phyloP scores from a whole-genome alignment of 2,797 vertebrate genomes.

The Rhodeus uyekii region DNA sequence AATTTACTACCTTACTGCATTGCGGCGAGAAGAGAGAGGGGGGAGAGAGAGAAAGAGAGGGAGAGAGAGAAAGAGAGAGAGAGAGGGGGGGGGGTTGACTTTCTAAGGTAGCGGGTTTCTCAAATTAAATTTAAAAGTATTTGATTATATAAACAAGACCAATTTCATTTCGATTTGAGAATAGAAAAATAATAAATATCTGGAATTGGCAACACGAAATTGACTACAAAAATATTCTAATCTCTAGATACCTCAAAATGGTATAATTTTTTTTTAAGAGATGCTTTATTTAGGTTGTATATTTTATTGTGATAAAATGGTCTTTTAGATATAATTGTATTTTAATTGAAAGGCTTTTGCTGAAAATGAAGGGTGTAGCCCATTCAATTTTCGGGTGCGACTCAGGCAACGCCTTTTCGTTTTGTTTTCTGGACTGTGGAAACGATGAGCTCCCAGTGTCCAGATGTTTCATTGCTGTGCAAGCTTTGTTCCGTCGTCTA shows the following conservation, averaged over 20 bases:
- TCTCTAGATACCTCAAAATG: not conserved
- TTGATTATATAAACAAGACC: not conserved
- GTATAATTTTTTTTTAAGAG: not conserved
- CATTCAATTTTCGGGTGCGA: not conserved
- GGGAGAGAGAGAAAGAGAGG: not conserved
- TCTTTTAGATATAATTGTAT: not conserved
- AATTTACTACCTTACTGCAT: constrained; percentile 58
- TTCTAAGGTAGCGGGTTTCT: not conserved
- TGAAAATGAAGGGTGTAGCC: not conserved
- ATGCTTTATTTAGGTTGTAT: not conserved
- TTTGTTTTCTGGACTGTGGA: constrained; percentile 13
- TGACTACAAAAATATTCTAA: not conserved
- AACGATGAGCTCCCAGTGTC: constrained; percentile 51
- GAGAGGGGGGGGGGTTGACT: not conserved
- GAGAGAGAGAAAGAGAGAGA: constrained; percentile 3
- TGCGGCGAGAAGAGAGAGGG: constrained; percentile 63
- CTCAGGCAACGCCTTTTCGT: not conserved
- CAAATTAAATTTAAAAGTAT: not conserved
- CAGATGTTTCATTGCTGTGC: not conserved
- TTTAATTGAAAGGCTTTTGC: not conserved
- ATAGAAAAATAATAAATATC: not conserved
- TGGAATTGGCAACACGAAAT: not conserved
- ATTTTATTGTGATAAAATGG: not conserved
- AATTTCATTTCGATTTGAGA: not conserved
- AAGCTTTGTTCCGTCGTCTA: constrained; percentile 89